Evolutionary conservation across 2,113 vertebrate species (phyloP).

Genomic region (Helogale parvula): DNA sequence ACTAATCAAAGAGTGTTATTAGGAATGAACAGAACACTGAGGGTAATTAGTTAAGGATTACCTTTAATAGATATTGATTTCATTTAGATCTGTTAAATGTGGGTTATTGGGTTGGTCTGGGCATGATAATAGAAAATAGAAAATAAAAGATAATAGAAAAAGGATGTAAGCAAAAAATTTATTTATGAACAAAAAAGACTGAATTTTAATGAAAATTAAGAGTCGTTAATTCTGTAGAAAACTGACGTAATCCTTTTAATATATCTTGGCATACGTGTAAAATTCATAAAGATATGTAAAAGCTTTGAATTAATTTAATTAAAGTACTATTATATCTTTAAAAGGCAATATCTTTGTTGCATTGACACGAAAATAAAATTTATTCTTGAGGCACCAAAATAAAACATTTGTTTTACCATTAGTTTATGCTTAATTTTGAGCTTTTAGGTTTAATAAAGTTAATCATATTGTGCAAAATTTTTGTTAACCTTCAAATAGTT

Average conservation of each 20-base stretch:
- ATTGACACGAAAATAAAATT: neutral
- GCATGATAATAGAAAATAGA: slow-evolving; percentile 73
- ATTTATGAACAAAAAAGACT: slow-evolving; percentile 74
- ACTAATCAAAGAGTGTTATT: slow-evolving; percentile 77
- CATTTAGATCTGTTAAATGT: slow-evolving; percentile 79
- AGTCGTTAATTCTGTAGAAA: slow-evolving; percentile 55
- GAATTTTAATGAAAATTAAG: slow-evolving; percentile 75
- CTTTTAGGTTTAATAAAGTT: neutral
- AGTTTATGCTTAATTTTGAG: neutral
- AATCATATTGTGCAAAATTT: neutral
- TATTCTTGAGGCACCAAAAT: neutral
- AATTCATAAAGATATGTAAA: slow-evolving; percentile 16
- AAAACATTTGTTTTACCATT: neutral
- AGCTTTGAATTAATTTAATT: neutral
- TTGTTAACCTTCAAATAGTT: neutral
- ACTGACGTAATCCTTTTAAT: neutral
- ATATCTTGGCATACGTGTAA: slow-evolving; percentile 9
- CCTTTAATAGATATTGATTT: slow-evolving; percentile 82
- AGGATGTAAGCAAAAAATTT: slow-evolving; percentile 67
- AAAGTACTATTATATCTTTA: neutral
- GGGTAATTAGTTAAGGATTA: slow-evolving; percentile 71
- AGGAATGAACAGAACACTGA: slow-evolving; percentile 73
- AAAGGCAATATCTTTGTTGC: neutral
- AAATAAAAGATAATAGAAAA: slow-evolving; percentile 60
- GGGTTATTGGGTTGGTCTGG: slow-evolving; percentile 76